Percentiles rank a stretch among this genome's conserved stretches.
These are phyloP conservation scores for Carduelis carduelis DNA, from an alignment of 2,797 vertebrate species.

Conservation along the genomic window DNA sequence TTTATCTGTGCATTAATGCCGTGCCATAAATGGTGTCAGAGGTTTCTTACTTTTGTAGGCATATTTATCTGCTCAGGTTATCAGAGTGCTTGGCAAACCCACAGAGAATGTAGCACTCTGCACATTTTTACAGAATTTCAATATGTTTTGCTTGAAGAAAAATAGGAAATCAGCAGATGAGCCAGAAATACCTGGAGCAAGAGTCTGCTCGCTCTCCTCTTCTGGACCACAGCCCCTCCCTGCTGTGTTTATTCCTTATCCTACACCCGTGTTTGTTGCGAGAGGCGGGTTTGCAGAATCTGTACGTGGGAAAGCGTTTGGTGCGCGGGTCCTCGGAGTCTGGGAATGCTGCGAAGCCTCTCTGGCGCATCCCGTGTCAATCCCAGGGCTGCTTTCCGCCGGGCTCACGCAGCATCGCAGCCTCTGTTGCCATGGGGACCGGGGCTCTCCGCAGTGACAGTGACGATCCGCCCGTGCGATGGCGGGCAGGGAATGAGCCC, in stretches of 20 bases:
- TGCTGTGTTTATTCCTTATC: accelerated
- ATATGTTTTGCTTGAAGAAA: neutral
- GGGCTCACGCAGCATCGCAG: neutral
- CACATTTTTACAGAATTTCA: neutral
- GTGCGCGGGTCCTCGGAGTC: accelerated
- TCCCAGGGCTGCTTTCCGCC: neutral
- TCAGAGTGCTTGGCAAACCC: neutral
- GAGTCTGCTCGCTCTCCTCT: neutral
- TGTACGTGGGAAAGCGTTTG: accelerated
- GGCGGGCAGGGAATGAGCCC: neutral
- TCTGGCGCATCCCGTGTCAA: accelerated
- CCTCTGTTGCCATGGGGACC: conserved; percentile 11
- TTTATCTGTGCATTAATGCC: neutral
- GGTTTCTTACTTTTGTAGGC: neutral
- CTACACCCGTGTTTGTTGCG: accelerated
- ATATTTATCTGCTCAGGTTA: neutral
- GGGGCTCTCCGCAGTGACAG: accelerated
- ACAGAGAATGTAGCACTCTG: neutral
- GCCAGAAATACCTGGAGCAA: neutral
- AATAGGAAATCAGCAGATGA: neutral
- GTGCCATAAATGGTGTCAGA: neutral
- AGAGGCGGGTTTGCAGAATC: accelerated
- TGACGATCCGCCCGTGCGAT: neutral
- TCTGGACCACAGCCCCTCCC: neutral
- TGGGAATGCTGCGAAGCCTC: neutral